A percentile compares a stretch with the other conserved stretches of the same genome.
Evolutionary conservation across 2,797 vertebrate species (phyloP).

Genomic region (Neoniphon sammara): DNA sequence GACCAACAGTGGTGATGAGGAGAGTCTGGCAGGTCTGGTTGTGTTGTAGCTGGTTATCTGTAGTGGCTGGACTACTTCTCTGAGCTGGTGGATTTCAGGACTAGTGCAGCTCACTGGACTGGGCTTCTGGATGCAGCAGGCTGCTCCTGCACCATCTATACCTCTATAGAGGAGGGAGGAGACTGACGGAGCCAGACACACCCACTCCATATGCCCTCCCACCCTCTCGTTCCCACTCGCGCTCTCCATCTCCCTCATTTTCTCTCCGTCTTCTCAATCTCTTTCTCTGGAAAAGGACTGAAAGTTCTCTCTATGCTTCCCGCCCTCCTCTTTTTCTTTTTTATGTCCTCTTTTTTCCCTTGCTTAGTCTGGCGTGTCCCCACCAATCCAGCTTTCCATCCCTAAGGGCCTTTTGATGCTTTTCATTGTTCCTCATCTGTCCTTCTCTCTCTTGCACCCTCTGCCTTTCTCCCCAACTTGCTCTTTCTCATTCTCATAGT

Average conservation of each 20-base stretch:
- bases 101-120: constrained; percentile 70
- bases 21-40: neutral
- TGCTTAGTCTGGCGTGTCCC: constrained; percentile 38
- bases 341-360: neutral
- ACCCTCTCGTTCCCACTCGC: constrained; percentile 26
- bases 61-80: constrained; percentile 72
- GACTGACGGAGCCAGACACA: constrained; percentile 60
- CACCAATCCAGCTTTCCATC: constrained; percentile 49
- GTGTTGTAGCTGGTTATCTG: constrained; percentile 44
- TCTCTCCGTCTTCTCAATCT: constrained; percentile 27
- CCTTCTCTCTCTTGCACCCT: neutral
- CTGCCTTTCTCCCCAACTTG: neutral
- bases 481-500: neutral
- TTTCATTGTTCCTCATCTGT: constrained; percentile 18
- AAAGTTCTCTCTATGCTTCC: constrained; percentile 39
- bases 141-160: constrained; percentile 81
- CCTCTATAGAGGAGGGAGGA: constrained; percentile 77
- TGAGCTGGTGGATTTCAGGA: constrained; percentile 66
- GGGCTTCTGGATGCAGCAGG: constrained; percentile 65
- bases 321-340: constrained; percentile 15
- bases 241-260: constrained; percentile 29
- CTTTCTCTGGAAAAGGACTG: constrained; percentile 47
- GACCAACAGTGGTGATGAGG: neutral
- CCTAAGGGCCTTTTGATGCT: constrained; percentile 40
- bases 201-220: constrained; percentile 62